A percentile compares a stretch with the other conserved stretches of the same genome.
Evolutionary conservation across 2,797 vertebrate species (phyloP).

Genomic region (Cryptoprocta ferox): DNA sequence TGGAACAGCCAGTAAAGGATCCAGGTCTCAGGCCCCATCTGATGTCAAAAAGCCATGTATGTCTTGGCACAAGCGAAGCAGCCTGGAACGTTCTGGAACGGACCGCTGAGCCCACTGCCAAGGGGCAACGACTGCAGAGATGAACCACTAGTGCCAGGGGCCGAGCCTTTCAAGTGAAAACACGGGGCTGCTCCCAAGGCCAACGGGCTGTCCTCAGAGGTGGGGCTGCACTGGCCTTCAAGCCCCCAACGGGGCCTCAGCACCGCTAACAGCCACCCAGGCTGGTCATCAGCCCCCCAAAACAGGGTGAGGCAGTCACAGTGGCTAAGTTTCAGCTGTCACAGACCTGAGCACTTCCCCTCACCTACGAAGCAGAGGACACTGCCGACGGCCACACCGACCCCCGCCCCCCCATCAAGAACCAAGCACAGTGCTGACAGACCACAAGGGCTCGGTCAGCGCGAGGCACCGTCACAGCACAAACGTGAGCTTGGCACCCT

Average conservation of each 20-base stretch:
- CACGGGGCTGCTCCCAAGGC: background rate
- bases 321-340: background rate
- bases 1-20: background rate
- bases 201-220: background rate
- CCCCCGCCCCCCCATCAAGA: fast-evolving
- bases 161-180: background rate
- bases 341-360: background rate
- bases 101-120: background rate
- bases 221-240: no score
- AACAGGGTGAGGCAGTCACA: background rate
- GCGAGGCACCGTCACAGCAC: no score
- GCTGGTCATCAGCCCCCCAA: background rate
- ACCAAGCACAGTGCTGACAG: fast-evolving
- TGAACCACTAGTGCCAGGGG: background rate
- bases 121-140: background rate
- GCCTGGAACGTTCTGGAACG: background rate
- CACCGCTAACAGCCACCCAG: background rate
- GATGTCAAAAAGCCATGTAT: background rate
- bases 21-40: background rate
- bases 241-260: background rate
- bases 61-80: background rate
- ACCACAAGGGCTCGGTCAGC: fast-evolving
- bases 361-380: background rate
- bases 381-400: background rate
- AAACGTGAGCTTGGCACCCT: no score